Base-by-base conservation (phyloP, 2,113 vertebrate genomes). In the Cathartes aura region DNA sequence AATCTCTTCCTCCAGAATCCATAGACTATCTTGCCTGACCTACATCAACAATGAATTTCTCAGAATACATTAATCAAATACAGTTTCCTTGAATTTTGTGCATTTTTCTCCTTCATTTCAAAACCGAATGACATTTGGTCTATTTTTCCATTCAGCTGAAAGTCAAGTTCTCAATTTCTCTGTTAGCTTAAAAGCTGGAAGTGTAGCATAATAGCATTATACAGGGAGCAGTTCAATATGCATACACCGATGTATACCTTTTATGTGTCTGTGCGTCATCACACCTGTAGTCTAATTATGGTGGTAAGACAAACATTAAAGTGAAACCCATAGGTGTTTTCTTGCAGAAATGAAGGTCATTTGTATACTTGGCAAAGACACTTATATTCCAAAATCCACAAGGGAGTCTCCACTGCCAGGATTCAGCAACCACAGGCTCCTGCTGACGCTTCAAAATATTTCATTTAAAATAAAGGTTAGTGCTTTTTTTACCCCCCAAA, bases 1-100 rank as follows among this genome's bases (percentile, higher is more conserved):
- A 95, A 97, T 98, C 55, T 95, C 79, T 95, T 96, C 93, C 86
- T 90, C 82, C 89, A 89, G 84, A 97, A 98, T 97, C 96, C 96
- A 97, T 95, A 97, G 93, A 94, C 93, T 75, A 93, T 95, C 96
- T 94, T 94, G 70, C 84, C 81, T 95, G 95, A 95, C 89, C 93
- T 93, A 94, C 84, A 95, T 70, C 82, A 96, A 95, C 96, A 96
- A 94, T 95, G 92, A 89, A 96, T 93, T 95, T 93, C 64, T 91
- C 83, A 93, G 94, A 94, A 96, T 84, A 90, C 74, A 89, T 97
- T 96, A 97, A 94, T 96, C 92, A 95, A 95, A 80, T 96, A 59
- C 40, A 68, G 53, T 96, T 95, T 87, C 83, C 66, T 67, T 88
- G 78, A 95, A 95, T 95, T 91, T 87, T 81, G 50, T 68, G 42